Evolutionary conservation across 2,113 vertebrate species (phyloP), one percentile per base, ranked within the genome.

Genomic region (Oncorhynchus gorbuscha): DNA sequence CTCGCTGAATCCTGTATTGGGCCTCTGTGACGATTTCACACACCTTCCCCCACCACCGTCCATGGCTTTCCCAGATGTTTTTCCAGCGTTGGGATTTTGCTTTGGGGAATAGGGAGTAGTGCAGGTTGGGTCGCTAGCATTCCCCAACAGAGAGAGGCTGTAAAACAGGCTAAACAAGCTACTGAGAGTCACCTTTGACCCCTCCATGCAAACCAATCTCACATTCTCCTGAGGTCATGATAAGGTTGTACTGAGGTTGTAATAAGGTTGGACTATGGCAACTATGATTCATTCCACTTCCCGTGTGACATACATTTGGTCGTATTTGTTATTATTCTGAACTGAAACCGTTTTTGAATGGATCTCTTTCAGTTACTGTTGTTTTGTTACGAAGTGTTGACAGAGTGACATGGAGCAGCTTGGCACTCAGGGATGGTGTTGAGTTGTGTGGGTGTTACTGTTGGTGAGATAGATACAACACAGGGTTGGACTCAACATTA

Each of bases 11-110:
- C 81, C 87, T 86, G 71, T 35, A 20, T 76, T 22, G 84, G 73
- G 80, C 83, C 83, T 78, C 81, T 82, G 73, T 65, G 55, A 4
- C 24, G 26, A n/a, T n/a, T 18, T 26, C 58, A 69, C 5, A 9
- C 69, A 30, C 28, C 35, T 35, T 55, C 55, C 51, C 70, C 28
- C 51, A 39, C 71, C 22, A 35, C 18, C 77, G 13, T 79, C 62
- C 80, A 83, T 83, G 80, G 48, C 13, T 83, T 85, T 79, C 82
- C 86, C 86, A 84, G 85, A 89, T 89, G 89, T 87, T 78, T 76
- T 76, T 82, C 80, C 71, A 82, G 74, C 20, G 76, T 66, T 73
- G 24, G 20, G 64, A 76, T 45, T 32, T 26, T 16, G 62, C 16
- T 45, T 74, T 49, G 24, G 69, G 49, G 45, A 65, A 24, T 22